These are phyloP conservation scores for Trypoxylus dichotomus DNA, from an alignment of 1,140 invertebrate species.

Conservation along the genomic window DNA sequence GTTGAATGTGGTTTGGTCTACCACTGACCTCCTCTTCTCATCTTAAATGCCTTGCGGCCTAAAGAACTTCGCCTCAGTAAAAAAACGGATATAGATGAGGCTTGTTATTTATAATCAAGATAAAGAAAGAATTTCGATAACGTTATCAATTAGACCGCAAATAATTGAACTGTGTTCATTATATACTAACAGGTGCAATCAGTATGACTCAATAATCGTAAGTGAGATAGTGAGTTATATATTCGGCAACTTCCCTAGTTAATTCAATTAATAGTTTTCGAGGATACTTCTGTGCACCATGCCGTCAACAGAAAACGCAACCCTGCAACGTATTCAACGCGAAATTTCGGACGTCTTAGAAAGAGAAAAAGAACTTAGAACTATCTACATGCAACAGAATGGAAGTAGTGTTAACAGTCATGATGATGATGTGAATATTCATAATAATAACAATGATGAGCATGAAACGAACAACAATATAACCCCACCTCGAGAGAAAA, in stretches of 20 bases:
- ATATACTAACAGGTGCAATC: constrained; percentile 25
- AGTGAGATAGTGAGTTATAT: constrained; percentile 6
- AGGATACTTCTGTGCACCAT: constrained; percentile 31
- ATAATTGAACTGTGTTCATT: constrained; percentile 13
- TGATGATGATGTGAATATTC: constrained; percentile 21
- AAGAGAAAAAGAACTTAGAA: constrained; percentile 48
- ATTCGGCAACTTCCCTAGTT: background rate
- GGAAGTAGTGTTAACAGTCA: background rate
- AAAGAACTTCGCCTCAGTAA: background rate
- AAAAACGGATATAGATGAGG: background rate
- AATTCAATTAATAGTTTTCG: background rate
- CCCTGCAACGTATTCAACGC: constrained; percentile 49
- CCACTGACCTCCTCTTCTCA: constrained; percentile 10
- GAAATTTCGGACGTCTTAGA: constrained; percentile 51
- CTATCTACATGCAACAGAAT: constrained; percentile 29
- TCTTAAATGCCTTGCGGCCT: background rate
- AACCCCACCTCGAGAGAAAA: background rate
- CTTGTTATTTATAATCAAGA: constrained; percentile 18
- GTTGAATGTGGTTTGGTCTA: constrained; percentile 32
- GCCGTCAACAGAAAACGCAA: constrained; percentile 42
- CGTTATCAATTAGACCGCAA: constrained; percentile 9
- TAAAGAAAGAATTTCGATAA: constrained; percentile 32
- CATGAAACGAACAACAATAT: constrained; percentile 1
- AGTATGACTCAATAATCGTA: constrained; percentile 24
- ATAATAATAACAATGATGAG: constrained; percentile 8